Percentiles rank a stretch among this genome's conserved stretches.
phyloP scores from a whole-genome alignment of 2,113 vertebrate species.

The Bombycilla garrulus region DNA sequence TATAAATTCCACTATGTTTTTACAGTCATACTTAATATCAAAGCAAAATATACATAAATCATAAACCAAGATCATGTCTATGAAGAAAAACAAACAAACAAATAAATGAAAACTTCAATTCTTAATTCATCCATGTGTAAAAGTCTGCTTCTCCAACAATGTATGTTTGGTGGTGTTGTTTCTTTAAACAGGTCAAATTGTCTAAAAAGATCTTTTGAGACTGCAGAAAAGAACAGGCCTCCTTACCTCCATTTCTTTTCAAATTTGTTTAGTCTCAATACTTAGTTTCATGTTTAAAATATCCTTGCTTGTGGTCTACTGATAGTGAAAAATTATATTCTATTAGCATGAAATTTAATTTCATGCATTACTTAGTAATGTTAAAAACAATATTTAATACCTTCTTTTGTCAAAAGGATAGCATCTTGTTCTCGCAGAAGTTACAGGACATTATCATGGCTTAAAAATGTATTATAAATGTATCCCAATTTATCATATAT shows the following conservation, averaged over 20 bases:
- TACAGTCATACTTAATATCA: not conserved
- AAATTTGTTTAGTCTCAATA: not conserved
- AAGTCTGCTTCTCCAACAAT: not conserved
- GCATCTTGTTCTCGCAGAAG: not conserved
- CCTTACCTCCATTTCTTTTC: not conserved
- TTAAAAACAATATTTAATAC: not conserved
- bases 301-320: not conserved
- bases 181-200: not conserved
- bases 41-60: not conserved
- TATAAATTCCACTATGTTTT: not conserved
- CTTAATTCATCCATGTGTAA: not conserved
- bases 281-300: not conserved
- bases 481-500: not conserved
- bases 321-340: constrained; percentile 26
- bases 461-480: not conserved
- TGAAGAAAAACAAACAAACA: not conserved
- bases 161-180: not conserved
- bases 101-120: not conserved
- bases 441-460: not conserved
- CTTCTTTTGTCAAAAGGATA: not conserved
- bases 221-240: not conserved
- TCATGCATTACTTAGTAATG: constrained; percentile 11
- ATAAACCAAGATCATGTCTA: not conserved
- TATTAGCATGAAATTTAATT: constrained; percentile 42
- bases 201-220: not conserved